These are phyloP conservation scores for Aphodius granarius DNA, from an alignment of 2,888 invertebrate species.

Conservation along the genomic window DNA sequence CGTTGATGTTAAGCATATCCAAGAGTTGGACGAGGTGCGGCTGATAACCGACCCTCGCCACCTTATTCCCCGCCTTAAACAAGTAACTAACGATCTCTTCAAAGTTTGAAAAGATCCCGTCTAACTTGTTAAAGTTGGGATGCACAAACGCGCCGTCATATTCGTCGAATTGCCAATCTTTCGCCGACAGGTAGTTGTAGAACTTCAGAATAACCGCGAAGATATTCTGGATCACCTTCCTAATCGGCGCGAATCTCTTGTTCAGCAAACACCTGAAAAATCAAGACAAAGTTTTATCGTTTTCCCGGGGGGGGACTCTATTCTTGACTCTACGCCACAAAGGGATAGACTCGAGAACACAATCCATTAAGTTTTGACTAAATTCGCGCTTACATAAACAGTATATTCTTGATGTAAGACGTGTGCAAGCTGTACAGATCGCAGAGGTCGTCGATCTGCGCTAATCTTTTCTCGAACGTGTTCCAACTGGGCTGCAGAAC, in stretches of 20 bases:
- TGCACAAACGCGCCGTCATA: slow-evolving; percentile 58
- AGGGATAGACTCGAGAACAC: too few relatives aligned
- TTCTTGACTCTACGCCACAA: too few relatives aligned
- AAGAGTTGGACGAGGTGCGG: slow-evolving; percentile 66
- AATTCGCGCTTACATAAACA: slow-evolving; percentile 59
- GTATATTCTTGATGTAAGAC: slow-evolving; percentile 72
- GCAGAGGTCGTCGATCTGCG: slow-evolving; percentile 68
- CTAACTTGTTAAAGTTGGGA: slow-evolving; percentile 63
- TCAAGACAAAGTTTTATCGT: not conserved
- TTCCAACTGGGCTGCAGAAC: slow-evolving; percentile 77
- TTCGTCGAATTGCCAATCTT: slow-evolving; percentile 60
- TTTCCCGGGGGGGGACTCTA: not conserved
- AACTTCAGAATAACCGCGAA: slow-evolving; percentile 74
- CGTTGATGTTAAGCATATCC: too few relatives aligned
- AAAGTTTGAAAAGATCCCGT: slow-evolving; percentile 53
- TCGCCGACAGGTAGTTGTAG: slow-evolving; percentile 62
- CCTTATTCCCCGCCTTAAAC: slow-evolving; percentile 63
- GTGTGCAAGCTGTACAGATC: slow-evolving; percentile 74
- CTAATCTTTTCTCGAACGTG: slow-evolving; percentile 69
- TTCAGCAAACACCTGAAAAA: slow-evolving; percentile 69
- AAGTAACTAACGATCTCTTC: slow-evolving; percentile 64
- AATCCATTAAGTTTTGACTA: not conserved
- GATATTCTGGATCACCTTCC: slow-evolving; percentile 69
- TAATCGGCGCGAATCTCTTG: slow-evolving; percentile 67
- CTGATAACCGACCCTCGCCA: slow-evolving; percentile 68